A percentile compares a stretch with the other conserved stretches of the same genome.
phyloP scores from a whole-genome alignment of 1,140 invertebrate species.

The Psix sp. region DNA sequence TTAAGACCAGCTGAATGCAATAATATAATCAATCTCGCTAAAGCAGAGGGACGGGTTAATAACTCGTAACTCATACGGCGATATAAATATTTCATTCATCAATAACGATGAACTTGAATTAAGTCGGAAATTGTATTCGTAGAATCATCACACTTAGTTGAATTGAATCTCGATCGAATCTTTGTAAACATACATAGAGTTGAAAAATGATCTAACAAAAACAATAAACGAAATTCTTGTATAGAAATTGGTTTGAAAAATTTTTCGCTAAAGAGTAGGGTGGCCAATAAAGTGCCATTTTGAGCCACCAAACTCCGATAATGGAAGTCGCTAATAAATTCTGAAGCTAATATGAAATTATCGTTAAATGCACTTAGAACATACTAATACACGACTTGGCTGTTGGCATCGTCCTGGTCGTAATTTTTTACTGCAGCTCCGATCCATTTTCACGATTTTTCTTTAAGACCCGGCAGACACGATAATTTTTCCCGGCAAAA shows the following conservation, averaged over 20 bases:
- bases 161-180: too few species aligned
- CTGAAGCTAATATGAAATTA: conserved; percentile 76
- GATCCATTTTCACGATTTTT: conserved; percentile 62
- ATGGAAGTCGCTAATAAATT: conserved; percentile 76
- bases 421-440: conserved; percentile 67
- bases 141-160: too few species aligned
- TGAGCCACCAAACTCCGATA: conserved; percentile 68
- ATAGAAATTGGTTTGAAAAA: too few species aligned
- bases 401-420: conserved; percentile 64
- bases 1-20: conserved; percentile 63
- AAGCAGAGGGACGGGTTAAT: conserved; percentile 64
- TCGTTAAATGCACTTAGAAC: conserved; percentile 77
- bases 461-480: conserved; percentile 29
- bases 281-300: conserved; percentile 62
- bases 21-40: conserved; percentile 60
- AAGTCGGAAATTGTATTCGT: too few species aligned
- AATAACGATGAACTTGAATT: conserved; percentile 20
- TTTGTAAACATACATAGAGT: too few species aligned
- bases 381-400: conserved; percentile 66
- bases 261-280: conserved; percentile 44
- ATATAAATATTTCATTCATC: conserved; percentile 30
- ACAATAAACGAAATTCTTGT: too few species aligned
- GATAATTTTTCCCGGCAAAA: conserved; percentile 45
- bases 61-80: conserved; percentile 56
- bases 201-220: too few species aligned